Evolutionary conservation across 92 coral and sea anemone species (phyloP), one percentile per base, ranked within the genome.

Genomic region (Zoanthus solanderi): DNA sequence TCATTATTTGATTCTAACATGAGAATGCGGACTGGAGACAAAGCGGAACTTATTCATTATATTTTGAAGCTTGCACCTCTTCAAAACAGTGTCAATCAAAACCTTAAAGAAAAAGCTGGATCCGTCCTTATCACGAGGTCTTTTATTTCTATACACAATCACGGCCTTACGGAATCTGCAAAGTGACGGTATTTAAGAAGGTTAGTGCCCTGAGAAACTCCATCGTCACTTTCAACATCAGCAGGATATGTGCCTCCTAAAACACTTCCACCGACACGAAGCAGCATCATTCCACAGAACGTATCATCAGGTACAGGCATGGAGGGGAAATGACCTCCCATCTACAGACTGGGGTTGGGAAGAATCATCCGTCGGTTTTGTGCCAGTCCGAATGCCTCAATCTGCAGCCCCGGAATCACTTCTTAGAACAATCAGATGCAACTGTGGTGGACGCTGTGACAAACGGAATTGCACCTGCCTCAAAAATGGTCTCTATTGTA

Each of bases 301-400:
- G 57, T 47, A 61, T 76, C 89, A 58, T 17, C 90, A 87, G 88
- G 87, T 87, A 45, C 90, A 87, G 72, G 88, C 90, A 87, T 87
- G 90, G 87, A 37, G 60, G 60, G 90, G 90, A 16, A 76, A 76
- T 66, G 88, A 80, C 71, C 78, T 78, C 66, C 32, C 89, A 44
- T 34, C 42, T 34, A 34, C 42, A 34, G 3, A 34, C 42, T 34
- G 42, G 42, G 42, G 42, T 34, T 34, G 42, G 42, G 42, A 34
- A 34, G 42, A 34, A 34, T 34, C 42, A 3, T 34, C 42, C 42
- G 42, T 34, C 76, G 58, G 58, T 53, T 53, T 53, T 53, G 58
- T 53, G 58, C 58, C 58, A 53, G 58, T 53, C 58, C 58, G 58
- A 53, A 53, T 53, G 58, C 0, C 58, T 53, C 58, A 53, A 53